Conservation (phyloP, 1,140 invertebrate genomes). For the Agrypnia vestita region DNA sequence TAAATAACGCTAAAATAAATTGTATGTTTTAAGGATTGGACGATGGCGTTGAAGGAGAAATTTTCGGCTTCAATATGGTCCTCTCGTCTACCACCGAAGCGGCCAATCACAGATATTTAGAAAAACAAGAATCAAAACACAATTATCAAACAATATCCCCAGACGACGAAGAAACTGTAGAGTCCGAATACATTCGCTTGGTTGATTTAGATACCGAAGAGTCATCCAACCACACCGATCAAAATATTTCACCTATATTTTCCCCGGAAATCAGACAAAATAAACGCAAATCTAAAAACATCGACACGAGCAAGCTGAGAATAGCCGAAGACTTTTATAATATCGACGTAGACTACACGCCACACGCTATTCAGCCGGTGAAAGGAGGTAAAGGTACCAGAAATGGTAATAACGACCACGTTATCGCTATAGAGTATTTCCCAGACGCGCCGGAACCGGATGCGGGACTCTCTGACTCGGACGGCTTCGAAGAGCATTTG, state of each 20-base stretch:
- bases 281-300: constrained; percentile 15
- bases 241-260: not conserved
- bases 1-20: not conserved
- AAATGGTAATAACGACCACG: constrained; percentile 18
- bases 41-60: constrained; percentile 79
- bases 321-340: constrained; percentile 52
- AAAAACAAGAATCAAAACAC: constrained; percentile 40
- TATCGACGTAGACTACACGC: constrained; percentile 46
- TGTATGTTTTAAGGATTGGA: constrained; percentile 68
- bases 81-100: constrained; percentile 70
- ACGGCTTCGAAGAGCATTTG: not conserved
- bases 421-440: constrained; percentile 33
- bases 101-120: constrained; percentile 56
- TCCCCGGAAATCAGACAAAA: constrained; percentile 12
- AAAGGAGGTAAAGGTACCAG: constrained; percentile 4
- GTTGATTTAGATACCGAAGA: constrained; percentile 25
- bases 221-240: not conserved
- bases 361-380: not conserved
- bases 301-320: constrained; percentile 43
- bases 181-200: constrained; percentile 51
- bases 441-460: constrained; percentile 20
- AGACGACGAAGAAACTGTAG: constrained; percentile 11
- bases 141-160: not conserved
- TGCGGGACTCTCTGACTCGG: not conserved
- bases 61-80: constrained; percentile 80